phyloP scores from a whole-genome alignment of 2,113 vertebrate species.

The Todiramphus chloris region DNA sequence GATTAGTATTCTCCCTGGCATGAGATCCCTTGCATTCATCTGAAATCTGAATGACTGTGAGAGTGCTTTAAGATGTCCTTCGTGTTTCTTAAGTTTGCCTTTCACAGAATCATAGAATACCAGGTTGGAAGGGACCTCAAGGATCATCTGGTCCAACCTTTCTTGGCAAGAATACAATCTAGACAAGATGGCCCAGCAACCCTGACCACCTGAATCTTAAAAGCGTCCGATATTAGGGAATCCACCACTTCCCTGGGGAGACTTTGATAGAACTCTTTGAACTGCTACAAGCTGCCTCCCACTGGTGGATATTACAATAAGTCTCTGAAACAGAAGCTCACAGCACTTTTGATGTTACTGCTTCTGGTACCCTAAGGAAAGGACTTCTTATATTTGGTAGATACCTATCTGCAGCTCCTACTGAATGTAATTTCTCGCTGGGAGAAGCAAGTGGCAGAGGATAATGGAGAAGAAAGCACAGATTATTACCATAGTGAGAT shows the following conservation, averaged over 20 bases:
- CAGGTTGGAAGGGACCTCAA: not conserved
- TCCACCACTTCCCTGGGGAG: not conserved
- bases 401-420: not conserved
- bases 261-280: not conserved
- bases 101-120: not conserved
- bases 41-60: not conserved
- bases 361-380: not conserved
- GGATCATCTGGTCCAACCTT: not conserved
- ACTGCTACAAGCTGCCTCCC: not conserved
- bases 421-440: not conserved
- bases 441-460: not conserved
- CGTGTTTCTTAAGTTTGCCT: not conserved
- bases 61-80: not conserved
- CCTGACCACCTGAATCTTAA: not conserved
- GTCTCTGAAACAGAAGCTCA: not conserved
- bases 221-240: not conserved
- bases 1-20: not conserved
- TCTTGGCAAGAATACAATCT: not conserved
- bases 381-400: not conserved
- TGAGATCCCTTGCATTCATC: not conserved
- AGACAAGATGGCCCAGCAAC: not conserved
- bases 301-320: not conserved
- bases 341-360: not conserved
- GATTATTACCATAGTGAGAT: slow-evolving; percentile 86
- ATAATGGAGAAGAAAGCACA: not conserved